phyloP scores from a whole-genome alignment of 1,140 invertebrate genomes.

The Drosophila repleta region DNA sequence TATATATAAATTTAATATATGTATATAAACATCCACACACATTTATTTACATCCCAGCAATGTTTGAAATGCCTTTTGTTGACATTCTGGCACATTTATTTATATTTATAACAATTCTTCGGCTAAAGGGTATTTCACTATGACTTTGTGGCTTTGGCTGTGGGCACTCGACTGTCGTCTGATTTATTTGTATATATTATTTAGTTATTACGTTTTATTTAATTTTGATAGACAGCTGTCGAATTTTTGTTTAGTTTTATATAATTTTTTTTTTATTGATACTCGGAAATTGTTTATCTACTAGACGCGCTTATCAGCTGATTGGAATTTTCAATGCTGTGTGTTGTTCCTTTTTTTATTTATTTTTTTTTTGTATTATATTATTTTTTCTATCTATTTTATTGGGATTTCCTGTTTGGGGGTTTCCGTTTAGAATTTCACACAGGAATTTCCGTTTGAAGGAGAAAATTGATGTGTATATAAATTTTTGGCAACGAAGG shows the following conservation, averaged over 20 bases:
- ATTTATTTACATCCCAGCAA: neutral
- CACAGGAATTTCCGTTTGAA: slow-evolving; percentile 5
- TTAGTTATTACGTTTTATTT: slow-evolving; percentile 1
- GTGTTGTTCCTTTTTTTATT: neutral
- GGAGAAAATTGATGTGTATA: slow-evolving; percentile 3
- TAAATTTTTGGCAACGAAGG: slow-evolving; percentile 3
- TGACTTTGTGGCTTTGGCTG: slow-evolving; percentile 12
- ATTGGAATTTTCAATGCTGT: slow-evolving; percentile 39
- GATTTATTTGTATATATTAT: slow-evolving; percentile 5
- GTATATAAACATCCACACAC: slow-evolving; percentile 18
- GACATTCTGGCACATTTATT: slow-evolving; percentile 27
- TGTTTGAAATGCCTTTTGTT: slow-evolving; percentile 6
- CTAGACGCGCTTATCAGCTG: slow-evolving; percentile 49
- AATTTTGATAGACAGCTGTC: slow-evolving; percentile 16
- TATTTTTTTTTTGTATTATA: neutral
- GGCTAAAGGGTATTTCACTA: neutral
- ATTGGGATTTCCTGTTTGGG: slow-evolving; percentile 1
- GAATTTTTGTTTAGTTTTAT: slow-evolving; percentile 21
- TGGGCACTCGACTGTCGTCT: neutral
- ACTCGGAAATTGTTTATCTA: slow-evolving; percentile 28
- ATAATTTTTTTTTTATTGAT: slow-evolving; percentile 18
- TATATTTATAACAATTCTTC: slow-evolving; percentile 42
- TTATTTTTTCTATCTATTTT: neutral
- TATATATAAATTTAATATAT: slow-evolving; percentile 53
- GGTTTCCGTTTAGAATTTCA: slow-evolving; percentile 1